These are phyloP conservation scores for Phaethornis superciliosus DNA, from an alignment of 2,113 vertebrate species.

Conservation along the genomic window DNA sequence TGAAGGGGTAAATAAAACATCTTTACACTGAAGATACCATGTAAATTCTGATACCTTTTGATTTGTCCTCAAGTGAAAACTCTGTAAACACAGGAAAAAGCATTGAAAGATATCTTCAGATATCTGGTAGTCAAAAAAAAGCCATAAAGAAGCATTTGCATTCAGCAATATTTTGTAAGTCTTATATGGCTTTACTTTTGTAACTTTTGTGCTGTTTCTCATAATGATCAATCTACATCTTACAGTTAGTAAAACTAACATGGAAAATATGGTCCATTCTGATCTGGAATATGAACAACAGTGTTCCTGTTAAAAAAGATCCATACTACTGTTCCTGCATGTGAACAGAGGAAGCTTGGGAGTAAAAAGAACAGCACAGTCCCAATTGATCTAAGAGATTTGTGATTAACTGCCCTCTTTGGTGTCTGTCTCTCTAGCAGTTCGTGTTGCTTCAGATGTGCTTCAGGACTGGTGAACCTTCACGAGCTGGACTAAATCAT, in stretches of 20 bases:
- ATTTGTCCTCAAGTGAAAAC: neutral
- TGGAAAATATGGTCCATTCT: neutral
- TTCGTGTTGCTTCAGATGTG: neutral
- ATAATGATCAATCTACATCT: neutral
- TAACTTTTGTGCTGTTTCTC: neutral
- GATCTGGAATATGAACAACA: neutral
- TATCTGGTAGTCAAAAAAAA: neutral
- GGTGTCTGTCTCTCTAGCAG: neutral
- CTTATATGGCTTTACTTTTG: neutral
- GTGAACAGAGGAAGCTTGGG: neutral
- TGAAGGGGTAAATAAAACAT: neutral
- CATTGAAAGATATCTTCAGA: neutral
- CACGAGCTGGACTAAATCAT: neutral
- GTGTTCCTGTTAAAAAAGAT: neutral
- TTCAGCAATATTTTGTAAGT: neutral
- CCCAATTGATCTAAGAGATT: neutral
- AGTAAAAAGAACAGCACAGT: neutral
- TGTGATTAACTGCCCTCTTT: neutral
- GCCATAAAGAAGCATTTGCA: accelerated
- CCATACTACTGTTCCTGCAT: neutral
- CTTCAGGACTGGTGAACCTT: neutral
- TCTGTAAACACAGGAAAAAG: neutral
- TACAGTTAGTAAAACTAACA: neutral
- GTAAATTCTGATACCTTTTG: neutral
- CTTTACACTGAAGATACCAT: neutral